A percentile compares a stretch with the other conserved stretches of the same genome.
Conservation (phyloP, 2,113 vertebrate genomes). For the Neoarius graeffei region DNA sequence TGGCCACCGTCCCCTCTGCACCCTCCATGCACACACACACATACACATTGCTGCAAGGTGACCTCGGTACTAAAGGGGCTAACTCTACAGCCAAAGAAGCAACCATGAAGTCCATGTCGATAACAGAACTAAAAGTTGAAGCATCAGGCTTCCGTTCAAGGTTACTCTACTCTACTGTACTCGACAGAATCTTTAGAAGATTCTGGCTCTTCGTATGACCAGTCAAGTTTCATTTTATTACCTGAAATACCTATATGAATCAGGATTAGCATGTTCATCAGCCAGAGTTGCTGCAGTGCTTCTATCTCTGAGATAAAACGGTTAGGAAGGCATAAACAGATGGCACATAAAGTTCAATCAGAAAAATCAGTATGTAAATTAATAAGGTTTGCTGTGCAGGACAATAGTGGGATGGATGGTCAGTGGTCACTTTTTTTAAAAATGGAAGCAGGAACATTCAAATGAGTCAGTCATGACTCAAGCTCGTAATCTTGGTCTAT, state of each 20-base stretch:
- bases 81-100: neutral
- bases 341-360: neutral
- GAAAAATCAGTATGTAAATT: neutral
- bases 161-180: neutral
- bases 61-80: slow-evolving; percentile 1
- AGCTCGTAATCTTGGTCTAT: too few relatives aligned
- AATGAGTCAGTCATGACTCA: too few relatives aligned
- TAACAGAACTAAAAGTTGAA: neutral
- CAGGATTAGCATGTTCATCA: neutral
- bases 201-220: too few relatives aligned
- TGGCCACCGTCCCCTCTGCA: slow-evolving; percentile 22
- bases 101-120: neutral
- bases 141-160: neutral
- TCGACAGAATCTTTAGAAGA: neutral
- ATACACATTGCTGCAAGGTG: slow-evolving; percentile 13
- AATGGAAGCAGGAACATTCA: too few relatives aligned
- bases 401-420: neutral
- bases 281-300: neutral
- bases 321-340: neutral
- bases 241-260: neutral
- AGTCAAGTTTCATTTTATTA: neutral
- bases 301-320: neutral
- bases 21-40: slow-evolving; percentile 29
- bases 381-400: neutral
- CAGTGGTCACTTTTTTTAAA: neutral